phyloP scores from a whole-genome alignment of 53 echinoderm and acorn worm species.

The Patiria pectinifera region DNA sequence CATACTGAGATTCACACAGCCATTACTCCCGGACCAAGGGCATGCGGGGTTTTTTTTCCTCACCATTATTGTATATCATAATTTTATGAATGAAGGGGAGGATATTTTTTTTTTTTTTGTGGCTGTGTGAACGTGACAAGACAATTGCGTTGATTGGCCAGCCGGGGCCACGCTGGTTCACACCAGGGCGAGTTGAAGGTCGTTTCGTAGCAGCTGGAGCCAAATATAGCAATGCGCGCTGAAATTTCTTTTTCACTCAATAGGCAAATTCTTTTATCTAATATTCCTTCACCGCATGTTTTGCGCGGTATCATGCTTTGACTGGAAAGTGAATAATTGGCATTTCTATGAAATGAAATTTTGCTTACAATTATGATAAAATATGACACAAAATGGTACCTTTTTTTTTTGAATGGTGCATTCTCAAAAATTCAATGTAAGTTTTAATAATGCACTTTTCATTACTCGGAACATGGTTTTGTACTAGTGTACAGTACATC shows the following conservation, averaged over 20 bases:
- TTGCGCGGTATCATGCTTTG: no score
- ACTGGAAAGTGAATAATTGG: no score
- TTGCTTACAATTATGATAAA: no score
- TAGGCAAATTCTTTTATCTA: neutral
- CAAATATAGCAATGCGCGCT: neutral
- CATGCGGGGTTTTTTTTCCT: neutral
- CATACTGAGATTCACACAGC: neutral
- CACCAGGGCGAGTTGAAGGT: slow-evolving; percentile 1
- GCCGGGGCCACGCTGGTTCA: neutral
- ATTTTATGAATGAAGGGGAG: slow-evolving; percentile 39
- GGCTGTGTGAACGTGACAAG: slow-evolving; percentile 31
- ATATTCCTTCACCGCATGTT: no score
- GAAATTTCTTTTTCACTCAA: neutral
- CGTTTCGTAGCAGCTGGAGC: neutral
- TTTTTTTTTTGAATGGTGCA: no score
- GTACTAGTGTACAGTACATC: no score
- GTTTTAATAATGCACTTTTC: no score
- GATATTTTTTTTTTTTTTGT: neutral
- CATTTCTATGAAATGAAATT: no score
- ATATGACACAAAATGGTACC: no score
- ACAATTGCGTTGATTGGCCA: slow-evolving; percentile 12
- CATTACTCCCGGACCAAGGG: slow-evolving; percentile 18
- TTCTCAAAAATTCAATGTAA: no score
- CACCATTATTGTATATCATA: neutral
- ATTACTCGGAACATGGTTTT: no score